Base-by-base conservation (phyloP, 1,140 invertebrate species). In the Drosophila sturtevanti region DNA sequence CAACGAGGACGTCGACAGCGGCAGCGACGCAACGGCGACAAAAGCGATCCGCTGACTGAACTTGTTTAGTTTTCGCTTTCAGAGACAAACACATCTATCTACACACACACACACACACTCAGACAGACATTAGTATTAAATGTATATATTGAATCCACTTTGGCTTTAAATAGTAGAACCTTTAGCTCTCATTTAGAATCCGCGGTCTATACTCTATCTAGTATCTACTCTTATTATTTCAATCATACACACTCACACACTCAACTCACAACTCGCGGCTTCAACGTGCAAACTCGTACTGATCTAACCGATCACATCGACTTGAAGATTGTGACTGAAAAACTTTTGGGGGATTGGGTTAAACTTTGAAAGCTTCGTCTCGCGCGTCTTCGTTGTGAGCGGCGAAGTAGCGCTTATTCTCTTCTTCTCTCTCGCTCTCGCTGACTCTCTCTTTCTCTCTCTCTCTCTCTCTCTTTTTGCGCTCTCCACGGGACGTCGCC, bases 51-150 rank as follows among this genome's bases (percentile, higher is more conserved):
- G 65, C 68, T 66, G 51, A 54, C 79, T 82, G 75, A 78, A 82
- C 74, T 82, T 78, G 79, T 80, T 60, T 75, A 78, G 79, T 82
- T 82, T 76, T 82, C 75, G 79, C 79, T 82, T 81, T 81, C 79
- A 64, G 77, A 75, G 55, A 72, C 71, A 24, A 24, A 58, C 31
- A 24, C 24, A 35, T 34, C n/a, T 61, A 37, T 52, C 38, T 61
- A 72, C 69, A 70, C 51, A 18, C 35, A 37, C 52, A 22, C 2
- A 54, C 52, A 14, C 18, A 55, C 37, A 18, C 21, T 35, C 21
- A 22, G 44, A 35, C 44, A 60, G 62, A 65, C 61, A n/a, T n/a
- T 31, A 31, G 6, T 7, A 68, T 52, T 56, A 34, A 34, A 10
- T 56, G 54, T 56, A 16, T 56, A 18, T 56, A 18, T 35, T 31